phyloP scores from a whole-genome alignment of 1,140 invertebrate species.

The Sarcophaga bullata region DNA sequence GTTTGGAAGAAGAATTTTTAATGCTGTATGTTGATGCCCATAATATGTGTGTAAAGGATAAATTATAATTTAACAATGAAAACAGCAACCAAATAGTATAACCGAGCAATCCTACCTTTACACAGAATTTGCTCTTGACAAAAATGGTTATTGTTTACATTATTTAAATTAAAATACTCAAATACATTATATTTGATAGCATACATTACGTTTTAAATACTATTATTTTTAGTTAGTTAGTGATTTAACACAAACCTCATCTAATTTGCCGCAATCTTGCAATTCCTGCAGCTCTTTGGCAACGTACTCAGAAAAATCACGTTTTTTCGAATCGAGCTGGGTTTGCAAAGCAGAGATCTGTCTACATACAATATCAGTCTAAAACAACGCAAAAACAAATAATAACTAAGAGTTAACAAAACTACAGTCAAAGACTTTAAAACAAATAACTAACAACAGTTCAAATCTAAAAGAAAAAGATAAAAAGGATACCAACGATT shows the following conservation, averaged over 20 bases:
- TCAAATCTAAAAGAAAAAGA: neutral
- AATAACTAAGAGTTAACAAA: slow-evolving; percentile 51
- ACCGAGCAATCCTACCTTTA: neutral
- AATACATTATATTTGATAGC: too few relatives aligned
- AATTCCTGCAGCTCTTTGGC: slow-evolving; percentile 67
- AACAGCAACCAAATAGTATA: neutral
- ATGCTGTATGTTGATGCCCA: too few relatives aligned
- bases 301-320: slow-evolving; percentile 68
- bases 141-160: too few relatives aligned
- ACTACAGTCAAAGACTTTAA: slow-evolving; percentile 42
- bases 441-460: neutral
- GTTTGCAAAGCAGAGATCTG: slow-evolving; percentile 68
- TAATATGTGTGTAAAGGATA: too few relatives aligned
- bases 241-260: slow-evolving; percentile 66
- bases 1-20: too few relatives aligned
- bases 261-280: slow-evolving; percentile 66
- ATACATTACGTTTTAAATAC: too few relatives aligned
- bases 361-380: slow-evolving; percentile 72
- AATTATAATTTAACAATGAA: too few relatives aligned
- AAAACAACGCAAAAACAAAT: slow-evolving; percentile 66
- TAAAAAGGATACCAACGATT: neutral
- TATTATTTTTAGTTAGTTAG: neutral
- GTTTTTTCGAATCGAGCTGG: slow-evolving; percentile 68
- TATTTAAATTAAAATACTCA: too few relatives aligned
- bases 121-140: too few relatives aligned